phyloP scores from a whole-genome alignment of 1,140 invertebrate genomes.

The Lycorma delicatula region DNA sequence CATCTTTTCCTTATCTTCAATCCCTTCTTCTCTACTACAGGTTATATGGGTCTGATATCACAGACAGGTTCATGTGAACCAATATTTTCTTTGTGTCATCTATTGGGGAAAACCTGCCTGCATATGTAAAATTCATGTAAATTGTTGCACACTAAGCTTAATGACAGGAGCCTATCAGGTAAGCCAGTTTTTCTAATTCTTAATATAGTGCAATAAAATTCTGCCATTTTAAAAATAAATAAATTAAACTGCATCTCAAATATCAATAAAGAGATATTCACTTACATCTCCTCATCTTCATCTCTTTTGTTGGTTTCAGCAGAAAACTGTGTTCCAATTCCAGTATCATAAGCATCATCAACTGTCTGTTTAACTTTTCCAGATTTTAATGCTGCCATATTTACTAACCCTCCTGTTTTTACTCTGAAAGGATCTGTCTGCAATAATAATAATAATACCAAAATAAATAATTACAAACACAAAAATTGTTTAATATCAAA shows the following conservation, averaged over 20 bases:
- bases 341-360: constrained; percentile 80
- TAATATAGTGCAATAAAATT: no score
- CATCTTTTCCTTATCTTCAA: no score
- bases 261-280: constrained; percentile 12
- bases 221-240: not conserved
- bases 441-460: constrained; percentile 26
- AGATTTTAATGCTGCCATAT: constrained; percentile 78
- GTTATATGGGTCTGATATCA: no score
- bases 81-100: no score
- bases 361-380: constrained; percentile 57
- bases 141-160: no score
- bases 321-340: constrained; percentile 94
- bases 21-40: no score
- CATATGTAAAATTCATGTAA: no score
- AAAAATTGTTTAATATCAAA: not conserved
- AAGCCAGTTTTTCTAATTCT: no score
- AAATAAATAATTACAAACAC: not conserved
- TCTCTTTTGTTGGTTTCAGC: constrained; percentile 96
- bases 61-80: no score
- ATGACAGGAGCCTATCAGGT: no score
- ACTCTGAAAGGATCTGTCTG: constrained; percentile 69
- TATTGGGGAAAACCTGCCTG: no score
- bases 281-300: constrained; percentile 95
- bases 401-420: constrained; percentile 81
- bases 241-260: not conserved